Conservation (phyloP, 2,888 invertebrate species). For the Caenorhabditis afra region DNA sequence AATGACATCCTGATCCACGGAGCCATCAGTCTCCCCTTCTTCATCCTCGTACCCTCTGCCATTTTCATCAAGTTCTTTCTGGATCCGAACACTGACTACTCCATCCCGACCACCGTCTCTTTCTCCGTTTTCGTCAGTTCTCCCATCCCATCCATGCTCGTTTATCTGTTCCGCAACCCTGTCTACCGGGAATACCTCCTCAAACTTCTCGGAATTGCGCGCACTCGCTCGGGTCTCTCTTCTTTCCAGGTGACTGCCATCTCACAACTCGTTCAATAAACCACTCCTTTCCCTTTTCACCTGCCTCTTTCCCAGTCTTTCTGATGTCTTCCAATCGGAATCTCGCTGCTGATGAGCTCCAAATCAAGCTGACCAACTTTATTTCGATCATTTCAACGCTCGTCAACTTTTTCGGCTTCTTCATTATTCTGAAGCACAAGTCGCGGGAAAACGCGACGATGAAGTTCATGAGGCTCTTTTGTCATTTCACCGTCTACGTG, state of each 20-base stretch:
- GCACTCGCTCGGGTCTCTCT: no score
- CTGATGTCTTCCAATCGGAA: neutral
- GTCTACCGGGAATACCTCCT: neutral
- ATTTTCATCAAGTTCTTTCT: constrained; percentile 3
- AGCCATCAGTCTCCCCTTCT: neutral
- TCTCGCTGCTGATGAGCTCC: neutral
- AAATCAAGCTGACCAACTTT: neutral
- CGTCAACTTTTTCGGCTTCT: neutral
- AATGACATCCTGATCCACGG: neutral
- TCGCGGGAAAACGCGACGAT: neutral
- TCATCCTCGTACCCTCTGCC: neutral
- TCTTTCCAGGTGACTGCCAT: neutral
- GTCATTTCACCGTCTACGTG: neutral
- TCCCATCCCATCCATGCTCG: constrained; percentile 3
- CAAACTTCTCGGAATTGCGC: neutral
- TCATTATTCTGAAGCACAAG: neutral
- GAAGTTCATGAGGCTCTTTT: neutral
- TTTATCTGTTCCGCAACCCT: neutral
- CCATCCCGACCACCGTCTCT: neutral
- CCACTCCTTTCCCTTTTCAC: neutral
- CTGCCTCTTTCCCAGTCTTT: neutral
- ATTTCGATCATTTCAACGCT: neutral
- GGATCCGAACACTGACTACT: neutral
- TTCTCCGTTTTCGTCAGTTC: neutral
- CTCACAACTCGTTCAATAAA: neutral